Evolutionary conservation across 2,113 vertebrate species (phyloP), one percentile per base, ranked within the genome.

Genomic region (Microcebus tavaratra): DNA sequence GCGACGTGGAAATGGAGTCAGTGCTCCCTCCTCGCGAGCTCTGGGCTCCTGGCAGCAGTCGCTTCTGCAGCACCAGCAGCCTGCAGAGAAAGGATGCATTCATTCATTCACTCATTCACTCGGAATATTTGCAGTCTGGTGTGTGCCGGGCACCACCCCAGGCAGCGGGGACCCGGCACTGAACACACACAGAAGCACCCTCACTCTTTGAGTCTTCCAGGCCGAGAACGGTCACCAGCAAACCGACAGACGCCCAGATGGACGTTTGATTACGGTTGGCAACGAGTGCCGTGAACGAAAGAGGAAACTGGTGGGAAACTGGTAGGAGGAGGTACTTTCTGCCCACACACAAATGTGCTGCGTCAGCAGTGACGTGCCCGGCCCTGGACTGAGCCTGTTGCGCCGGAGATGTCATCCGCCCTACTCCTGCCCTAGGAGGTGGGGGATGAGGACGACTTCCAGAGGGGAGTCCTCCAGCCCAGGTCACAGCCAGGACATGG

Each of bases 1-100:
- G 23, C 18, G 3, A 1, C 1, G 75, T 21, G 25, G 45, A 75
- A 11, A 5, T 12, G 31, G 1, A 34, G 2, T 0, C 2, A 3
- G 0, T 0, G 18, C 17, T 11, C 2, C 0, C 25, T 29, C 53
- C 18, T 5, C 6, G 0, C 0, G 0, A 31, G 83, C 53, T 15
- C 0, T 3, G 87, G 34, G 36, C 59, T 39, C 55, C n/a, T 1
- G 20, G 92, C 31, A 25, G 34, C 27, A 7, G 67, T 3, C 3
- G 2, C 8, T 13, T 8, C 57, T 50, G 34, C 81, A 42, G 45
- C 25, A 3, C 7, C 13, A 0, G 29, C 17, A 13, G 1, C 84
- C 50, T 34, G 20, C 65, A 48, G 17, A 80, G 81, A 87, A 42
- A 80, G 29, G 8, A 17, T 17, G 5, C 29, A 13, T 50, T 23